Evolutionary conservation across 64 coral and sea anemone species (phyloP), one percentile per base, ranked within the genome.

Genomic region (Hydrozoanthus tunicans): DNA sequence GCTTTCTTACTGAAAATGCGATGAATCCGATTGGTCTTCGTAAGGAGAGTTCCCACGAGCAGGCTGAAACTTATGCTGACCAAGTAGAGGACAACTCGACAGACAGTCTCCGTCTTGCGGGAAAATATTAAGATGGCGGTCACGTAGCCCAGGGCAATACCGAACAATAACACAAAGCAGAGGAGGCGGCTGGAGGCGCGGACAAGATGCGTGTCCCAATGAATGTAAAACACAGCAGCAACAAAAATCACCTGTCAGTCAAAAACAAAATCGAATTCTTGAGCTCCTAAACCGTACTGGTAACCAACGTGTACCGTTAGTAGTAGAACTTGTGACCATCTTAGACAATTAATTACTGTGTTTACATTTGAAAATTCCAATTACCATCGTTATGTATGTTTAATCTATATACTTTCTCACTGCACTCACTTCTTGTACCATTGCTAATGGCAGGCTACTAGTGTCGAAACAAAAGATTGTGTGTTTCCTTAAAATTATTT

Each of bases 1-100:
- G 93, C 91, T 32, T 90, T 93, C 90, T 94, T 98, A 54, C 93
- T 98, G 78, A 94, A 94, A 77, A 98, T 91, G 77, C 96, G 64
- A 56, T 94, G 90, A 73, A 94, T 94, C 62, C 96, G 85, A 64
- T 98, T 98, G 27, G 96, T 98, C 70, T 94, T 98, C 7, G 90
- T 86, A 5, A 98, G 24, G 17, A 98, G 59, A 12, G 96, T 94
- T 14, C 93, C 96, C 9, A 94, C 93, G 62, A 98, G 20, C 53
- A 91, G 69, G 91, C 96, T 81, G 71, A 93, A 93, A 6, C 93
- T 91, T 51, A 90, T 83, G 67, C 93, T 95, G 81, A 89, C 94
- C 54, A 79, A 82, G 68, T 93, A 98, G 12, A 95, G 66, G 24
- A 93, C 86, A 32, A 24, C 73, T 80, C 63, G 59, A 72, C 89